Base-by-base conservation (phyloP, 2,888 invertebrate genomes). In the Polyommatus iphigenia region DNA sequence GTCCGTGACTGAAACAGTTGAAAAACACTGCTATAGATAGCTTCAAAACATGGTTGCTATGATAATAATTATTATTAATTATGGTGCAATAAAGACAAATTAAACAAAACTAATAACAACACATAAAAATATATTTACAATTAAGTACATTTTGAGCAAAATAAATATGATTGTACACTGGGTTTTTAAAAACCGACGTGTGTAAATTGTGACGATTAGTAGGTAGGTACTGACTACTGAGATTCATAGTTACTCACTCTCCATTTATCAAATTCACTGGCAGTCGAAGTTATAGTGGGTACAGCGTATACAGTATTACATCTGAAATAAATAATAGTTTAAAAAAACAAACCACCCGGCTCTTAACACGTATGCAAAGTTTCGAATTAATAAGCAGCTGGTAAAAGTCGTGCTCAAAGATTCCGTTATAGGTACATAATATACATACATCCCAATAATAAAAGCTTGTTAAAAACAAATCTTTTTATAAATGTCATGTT, bases 221-320 rank as follows among this genome's bases (percentile, higher is more conserved):
- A n/a, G n/a, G n/a, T n/a, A n/a, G n/a, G n/a, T n/a, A n/a, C n/a
- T n/a, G n/a, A 20, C 13, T 1, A 24, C 24, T 20, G 13, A 62
- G 24, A 62, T 62, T 62, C 24, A 62, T 20, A 59, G 10, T 24
- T 62, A 2, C 59, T n/a, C n/a, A 59, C 20, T n/a, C 8, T 59
- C 6, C 8, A 7, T n/a, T 59, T 59, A 3, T 3, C 6, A 15
- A n/a, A 59, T 20, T n/a, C 59, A 54, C n/a, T 24, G 20, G 20
- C 13, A 20, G 18, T 6, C 18, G 46, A n/a, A 32, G 20, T 79
- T 79, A 83, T 79, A 83, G 78, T 18, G 84, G 83, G 77, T 80
- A 84, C 24, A 84, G 54, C 7, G 82, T 82, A 78, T 83, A 84
- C 20, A 84, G 78, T 72, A 83, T 75, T 7, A 81, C 82, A 82